phyloP scores from a whole-genome alignment of 2,797 vertebrate species.

The Danio choprae region DNA sequence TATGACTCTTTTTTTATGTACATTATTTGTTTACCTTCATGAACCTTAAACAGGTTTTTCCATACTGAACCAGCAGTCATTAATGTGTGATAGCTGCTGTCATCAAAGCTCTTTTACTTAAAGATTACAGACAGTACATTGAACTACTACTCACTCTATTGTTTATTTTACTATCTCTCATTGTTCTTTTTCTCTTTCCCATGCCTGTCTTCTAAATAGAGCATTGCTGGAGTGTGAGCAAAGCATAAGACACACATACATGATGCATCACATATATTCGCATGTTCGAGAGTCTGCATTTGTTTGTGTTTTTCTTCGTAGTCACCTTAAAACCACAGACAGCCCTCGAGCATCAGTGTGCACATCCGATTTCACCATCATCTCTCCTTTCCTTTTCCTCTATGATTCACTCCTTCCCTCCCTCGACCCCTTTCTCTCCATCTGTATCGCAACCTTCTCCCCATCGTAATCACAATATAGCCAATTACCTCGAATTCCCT shows the following conservation, averaged over 20 bases:
- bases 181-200: too few species aligned
- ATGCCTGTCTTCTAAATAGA: background rate
- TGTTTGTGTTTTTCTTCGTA: background rate
- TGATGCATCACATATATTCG: background rate
- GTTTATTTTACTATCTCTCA: background rate
- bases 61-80: background rate
- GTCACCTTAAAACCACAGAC: background rate
- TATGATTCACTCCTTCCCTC: conserved; percentile 34
- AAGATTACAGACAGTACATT: conserved; percentile 17
- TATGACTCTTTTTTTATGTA: background rate
- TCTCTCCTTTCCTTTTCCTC: background rate
- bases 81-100: background rate
- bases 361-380: background rate
- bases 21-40: too few species aligned
- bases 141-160: background rate
- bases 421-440: background rate
- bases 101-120: background rate
- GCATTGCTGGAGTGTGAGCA: background rate
- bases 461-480: conserved; percentile 34
- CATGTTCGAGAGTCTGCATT: background rate
- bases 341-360: conserved; percentile 1
- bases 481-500: conserved; percentile 42
- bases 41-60: too few species aligned
- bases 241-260: background rate
- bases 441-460: conserved; percentile 43